Conservation (phyloP, 2,113 vertebrate genomes). For the Hyperopisus bebe region DNA sequence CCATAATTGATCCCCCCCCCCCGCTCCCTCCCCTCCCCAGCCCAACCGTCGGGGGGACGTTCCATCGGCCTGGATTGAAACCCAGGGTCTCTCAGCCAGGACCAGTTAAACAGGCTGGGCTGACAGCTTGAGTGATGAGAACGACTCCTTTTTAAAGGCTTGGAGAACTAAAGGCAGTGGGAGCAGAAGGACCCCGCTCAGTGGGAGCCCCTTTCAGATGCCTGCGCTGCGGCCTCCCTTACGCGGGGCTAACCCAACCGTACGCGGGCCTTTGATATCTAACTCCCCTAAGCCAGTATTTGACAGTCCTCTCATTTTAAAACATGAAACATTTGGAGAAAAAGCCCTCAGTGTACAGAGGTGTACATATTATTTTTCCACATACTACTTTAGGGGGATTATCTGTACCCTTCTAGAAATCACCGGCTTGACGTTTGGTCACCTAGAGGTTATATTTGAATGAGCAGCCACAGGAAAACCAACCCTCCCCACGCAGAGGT, state of each 20-base stretch:
- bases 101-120: not conserved
- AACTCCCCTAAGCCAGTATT: not conserved
- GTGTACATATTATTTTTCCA: not conserved
- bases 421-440: not conserved
- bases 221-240: too few species aligned
- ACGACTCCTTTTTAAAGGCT: not conserved
- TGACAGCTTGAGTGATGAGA: constrained; percentile 17
- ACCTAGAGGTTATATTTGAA: not conserved
- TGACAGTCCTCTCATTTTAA: not conserved
- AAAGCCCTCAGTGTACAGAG: not conserved
- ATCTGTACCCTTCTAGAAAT: not conserved
- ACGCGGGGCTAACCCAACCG: not conserved
- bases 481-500: not conserved
- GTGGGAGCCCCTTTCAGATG: not conserved
- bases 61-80: not conserved
- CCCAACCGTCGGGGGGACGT: not conserved
- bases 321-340: not conserved
- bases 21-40: not conserved
- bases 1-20: not conserved
- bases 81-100: not conserved
- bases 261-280: not conserved
- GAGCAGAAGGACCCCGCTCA: not conserved
- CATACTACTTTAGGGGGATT: not conserved
- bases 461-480: not conserved
- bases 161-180: not conserved